Conservation (phyloP, 1,140 invertebrate species). For the Euura lappo region DNA sequence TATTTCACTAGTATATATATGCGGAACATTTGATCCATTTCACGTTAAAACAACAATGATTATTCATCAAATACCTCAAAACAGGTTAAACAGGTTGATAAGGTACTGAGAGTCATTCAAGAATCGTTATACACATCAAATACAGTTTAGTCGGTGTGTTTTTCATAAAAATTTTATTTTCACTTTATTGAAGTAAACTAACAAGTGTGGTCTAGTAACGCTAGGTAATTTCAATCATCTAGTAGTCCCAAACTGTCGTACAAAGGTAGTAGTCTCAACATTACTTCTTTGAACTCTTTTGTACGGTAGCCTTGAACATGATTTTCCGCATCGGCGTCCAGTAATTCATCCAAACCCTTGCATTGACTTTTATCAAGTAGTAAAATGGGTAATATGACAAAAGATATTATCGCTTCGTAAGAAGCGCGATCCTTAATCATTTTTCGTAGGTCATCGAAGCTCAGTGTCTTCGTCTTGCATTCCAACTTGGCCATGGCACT, state of each 20-base stretch:
- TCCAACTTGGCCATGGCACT: background rate
- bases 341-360: slow-evolving; percentile 5
- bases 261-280: slow-evolving; percentile 36
- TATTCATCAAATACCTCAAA: too few species aligned
- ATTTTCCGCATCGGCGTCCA: background rate
- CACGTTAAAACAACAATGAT: too few species aligned
- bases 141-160: too few species aligned
- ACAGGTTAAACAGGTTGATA: too few species aligned
- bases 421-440: background rate
- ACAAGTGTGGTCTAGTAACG: too few species aligned
- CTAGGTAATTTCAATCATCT: slow-evolving; percentile 22
- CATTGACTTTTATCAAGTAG: background rate
- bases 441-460: background rate
- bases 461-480: background rate
- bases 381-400: background rate
- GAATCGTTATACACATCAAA: too few species aligned
- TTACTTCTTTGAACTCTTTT: slow-evolving; percentile 24
- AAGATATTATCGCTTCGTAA: background rate
- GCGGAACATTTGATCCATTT: too few species aligned
- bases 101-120: too few species aligned
- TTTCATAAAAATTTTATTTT: too few species aligned
- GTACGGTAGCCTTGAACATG: slow-evolving; percentile 14
- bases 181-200: too few species aligned
- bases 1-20: too few species aligned
- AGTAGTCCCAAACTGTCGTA: slow-evolving; percentile 41